These are phyloP conservation scores for Hypolimnas misippus DNA, from an alignment of 2,888 invertebrate species.

Conservation along the genomic window DNA sequence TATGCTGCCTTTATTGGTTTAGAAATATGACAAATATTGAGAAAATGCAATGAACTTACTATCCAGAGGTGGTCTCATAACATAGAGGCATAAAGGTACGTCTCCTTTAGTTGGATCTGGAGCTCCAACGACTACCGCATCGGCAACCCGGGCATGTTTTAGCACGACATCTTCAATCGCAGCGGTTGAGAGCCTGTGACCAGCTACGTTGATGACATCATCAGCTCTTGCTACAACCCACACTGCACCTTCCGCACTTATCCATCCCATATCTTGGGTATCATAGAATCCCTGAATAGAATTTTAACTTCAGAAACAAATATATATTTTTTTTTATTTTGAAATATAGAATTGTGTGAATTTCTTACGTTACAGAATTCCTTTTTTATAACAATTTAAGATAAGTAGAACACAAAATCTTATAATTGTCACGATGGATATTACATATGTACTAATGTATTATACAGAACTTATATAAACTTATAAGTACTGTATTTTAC, in stretches of 20 bases:
- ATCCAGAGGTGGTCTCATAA: constrained; percentile 86
- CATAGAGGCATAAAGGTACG: constrained; percentile 94
- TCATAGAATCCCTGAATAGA: constrained; percentile 91
- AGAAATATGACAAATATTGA: background rate
- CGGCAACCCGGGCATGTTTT: constrained; percentile 92
- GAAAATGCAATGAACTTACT: no score
- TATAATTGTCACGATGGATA: no score
- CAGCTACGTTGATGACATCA: constrained; percentile 98
- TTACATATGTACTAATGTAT: no score
- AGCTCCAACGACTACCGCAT: constrained; percentile 95
- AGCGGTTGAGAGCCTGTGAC: constrained; percentile 94
- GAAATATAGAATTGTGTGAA: no score
- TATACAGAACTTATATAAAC: no score
- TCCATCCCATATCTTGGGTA: constrained; percentile 97
- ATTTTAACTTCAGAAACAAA: background rate
- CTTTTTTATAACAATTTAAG: no score
- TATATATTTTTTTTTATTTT: background rate
- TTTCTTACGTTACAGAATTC: no score
- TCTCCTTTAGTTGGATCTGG: constrained; percentile 96
- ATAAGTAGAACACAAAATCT: no score
- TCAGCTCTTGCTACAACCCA: constrained; percentile 96
- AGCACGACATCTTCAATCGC: constrained; percentile 95
- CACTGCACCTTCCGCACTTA: constrained; percentile 92
- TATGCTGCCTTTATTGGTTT: no score
- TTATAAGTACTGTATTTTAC: no score